phyloP scores from a whole-genome alignment of 2,113 vertebrate genomes.

The Rousettus leschenaultii region DNA sequence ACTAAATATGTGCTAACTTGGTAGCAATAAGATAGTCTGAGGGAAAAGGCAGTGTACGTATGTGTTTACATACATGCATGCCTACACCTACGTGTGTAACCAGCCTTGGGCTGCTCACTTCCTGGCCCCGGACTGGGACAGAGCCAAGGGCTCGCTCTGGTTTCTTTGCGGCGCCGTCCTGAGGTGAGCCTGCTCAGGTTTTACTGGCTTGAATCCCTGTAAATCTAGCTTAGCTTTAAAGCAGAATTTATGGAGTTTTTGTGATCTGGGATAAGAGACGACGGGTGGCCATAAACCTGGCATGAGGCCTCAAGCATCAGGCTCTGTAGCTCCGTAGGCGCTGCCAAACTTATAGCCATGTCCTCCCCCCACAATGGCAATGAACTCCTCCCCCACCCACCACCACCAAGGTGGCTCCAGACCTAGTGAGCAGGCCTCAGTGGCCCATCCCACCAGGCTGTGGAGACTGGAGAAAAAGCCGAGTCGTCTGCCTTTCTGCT shows the following conservation, averaged over 20 bases:
- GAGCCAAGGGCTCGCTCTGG: not conserved
- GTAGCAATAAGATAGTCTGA: not conserved
- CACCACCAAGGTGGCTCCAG: constrained; percentile 50
- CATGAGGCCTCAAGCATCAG: not conserved
- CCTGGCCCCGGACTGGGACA: not conserved
- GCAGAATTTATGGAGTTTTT: constrained; percentile 74
- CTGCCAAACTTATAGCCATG: constrained; percentile 57
- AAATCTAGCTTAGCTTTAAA: constrained; percentile 78
- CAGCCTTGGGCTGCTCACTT: not conserved
- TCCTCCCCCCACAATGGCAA: constrained; percentile 13
- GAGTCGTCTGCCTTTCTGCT: no score
- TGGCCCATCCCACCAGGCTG: not conserved
- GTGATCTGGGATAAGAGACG: constrained; percentile 62
- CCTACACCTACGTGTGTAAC: not conserved
- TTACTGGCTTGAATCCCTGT: constrained; percentile 71
- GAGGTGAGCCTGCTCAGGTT: constrained; percentile 64
- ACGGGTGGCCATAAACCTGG: not conserved
- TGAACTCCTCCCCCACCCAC: constrained; percentile 12
- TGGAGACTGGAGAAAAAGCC: not conserved
- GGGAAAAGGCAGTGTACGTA: not conserved
- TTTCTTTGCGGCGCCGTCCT: not conserved
- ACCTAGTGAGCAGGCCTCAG: not conserved
- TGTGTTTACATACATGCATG: not conserved
- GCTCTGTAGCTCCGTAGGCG: not conserved
- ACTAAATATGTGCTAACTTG: not conserved